Conservation (phyloP, 2,113 vertebrate genomes). For the Gopherus evgoodei region DNA sequence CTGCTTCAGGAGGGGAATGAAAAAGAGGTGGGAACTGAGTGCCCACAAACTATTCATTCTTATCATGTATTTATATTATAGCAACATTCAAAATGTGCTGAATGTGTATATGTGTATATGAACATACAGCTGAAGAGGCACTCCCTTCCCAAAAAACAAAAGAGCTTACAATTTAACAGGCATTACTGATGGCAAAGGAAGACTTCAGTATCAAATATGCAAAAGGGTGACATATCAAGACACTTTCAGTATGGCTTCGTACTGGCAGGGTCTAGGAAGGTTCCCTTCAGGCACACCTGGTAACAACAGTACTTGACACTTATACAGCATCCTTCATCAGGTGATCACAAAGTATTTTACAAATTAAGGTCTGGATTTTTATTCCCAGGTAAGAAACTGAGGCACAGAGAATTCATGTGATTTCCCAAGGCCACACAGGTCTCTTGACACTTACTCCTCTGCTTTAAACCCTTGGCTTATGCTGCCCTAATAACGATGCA, state of each 20-base stretch:
- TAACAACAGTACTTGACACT: not conserved
- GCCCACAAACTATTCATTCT: not conserved
- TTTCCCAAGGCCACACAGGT: not conserved
- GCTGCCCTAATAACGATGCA: not conserved
- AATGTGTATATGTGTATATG: not conserved
- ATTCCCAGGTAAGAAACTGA: not conserved
- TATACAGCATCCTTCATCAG: not conserved
- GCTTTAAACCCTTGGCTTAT: not conserved
- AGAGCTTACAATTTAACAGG: not conserved
- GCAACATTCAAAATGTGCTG: not conserved
- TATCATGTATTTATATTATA: not conserved
- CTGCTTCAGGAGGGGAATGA: accelerated
- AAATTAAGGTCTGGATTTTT: not conserved
- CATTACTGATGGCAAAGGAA: not conserved
- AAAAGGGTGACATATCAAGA: not conserved
- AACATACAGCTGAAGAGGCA: not conserved
- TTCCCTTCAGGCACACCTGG: not conserved
- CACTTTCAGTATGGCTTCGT: not conserved
- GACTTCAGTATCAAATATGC: not conserved
- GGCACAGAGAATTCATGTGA: not conserved
- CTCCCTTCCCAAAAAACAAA: not conserved
- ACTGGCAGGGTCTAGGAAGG: not conserved
- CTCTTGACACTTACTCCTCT: accelerated
- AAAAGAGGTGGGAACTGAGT: not conserved
- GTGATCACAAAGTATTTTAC: not conserved